Evolutionary conservation across 2,888 invertebrate genomes (phyloP).

Genomic region (Sabellastarte sp.): DNA sequence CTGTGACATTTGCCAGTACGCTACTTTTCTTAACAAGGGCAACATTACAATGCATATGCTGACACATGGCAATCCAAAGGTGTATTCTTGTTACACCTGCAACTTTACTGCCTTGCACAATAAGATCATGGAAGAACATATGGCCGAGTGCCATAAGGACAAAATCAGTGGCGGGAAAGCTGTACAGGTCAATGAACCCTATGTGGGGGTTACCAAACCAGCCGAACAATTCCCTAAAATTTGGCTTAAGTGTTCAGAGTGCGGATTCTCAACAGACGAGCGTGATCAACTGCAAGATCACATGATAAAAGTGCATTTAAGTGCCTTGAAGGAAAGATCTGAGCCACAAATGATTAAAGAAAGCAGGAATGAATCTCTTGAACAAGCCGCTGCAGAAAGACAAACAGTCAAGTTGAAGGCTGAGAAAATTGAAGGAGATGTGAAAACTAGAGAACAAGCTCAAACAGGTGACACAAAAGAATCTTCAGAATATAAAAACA

Average conservation of each 20-base stretch:
- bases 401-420: background rate
- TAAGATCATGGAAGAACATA: conserved; percentile 13
- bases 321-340: too few relatives aligned
- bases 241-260: conserved; percentile 51
- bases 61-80: conserved; percentile 16
- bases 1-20: conserved; percentile 47
- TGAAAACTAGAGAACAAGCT: too few relatives aligned
- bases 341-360: background rate
- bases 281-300: background rate
- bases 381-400: background rate
- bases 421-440: background rate
- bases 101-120: conserved; percentile 11
- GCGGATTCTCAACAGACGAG: conserved; percentile 45
- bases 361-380: background rate
- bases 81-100: conserved; percentile 18
- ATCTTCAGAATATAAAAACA: background rate
- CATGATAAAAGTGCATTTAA: background rate
- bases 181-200: background rate
- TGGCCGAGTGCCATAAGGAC: conserved; percentile 11
- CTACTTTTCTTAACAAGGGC: conserved; percentile 18
- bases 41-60: conserved; percentile 25
- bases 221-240: conserved; percentile 15
- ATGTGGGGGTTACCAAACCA: background rate
- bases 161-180: background rate
- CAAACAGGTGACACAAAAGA: too few relatives aligned